Evolutionary conservation across 2,888 invertebrate genomes (phyloP).

Genomic region (Andrena bicolor): DNA sequence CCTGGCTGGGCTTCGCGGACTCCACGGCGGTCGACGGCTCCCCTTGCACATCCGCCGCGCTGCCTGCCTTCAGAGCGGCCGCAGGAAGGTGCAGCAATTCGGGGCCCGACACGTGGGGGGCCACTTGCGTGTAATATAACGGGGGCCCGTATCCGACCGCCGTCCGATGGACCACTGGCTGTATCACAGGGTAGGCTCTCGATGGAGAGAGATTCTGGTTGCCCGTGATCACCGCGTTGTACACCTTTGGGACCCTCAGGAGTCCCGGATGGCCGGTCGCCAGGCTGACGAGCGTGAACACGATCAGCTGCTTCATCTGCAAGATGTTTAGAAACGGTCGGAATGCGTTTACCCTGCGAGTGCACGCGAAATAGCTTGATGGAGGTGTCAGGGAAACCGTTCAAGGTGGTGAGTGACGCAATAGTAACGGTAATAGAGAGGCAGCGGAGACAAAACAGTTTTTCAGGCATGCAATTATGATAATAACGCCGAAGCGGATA

Average conservation of each 20-base stretch:
- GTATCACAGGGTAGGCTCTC: conserved; percentile 91
- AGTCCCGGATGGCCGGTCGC: conserved; percentile 85
- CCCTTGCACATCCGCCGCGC: neutral
- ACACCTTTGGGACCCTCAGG: conserved; percentile 90
- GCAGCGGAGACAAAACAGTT: neutral
- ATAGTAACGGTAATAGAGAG: neutral
- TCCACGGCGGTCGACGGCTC: conserved; percentile 18
- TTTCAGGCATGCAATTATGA: neutral
- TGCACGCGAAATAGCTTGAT: neutral
- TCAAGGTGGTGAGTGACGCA: neutral
- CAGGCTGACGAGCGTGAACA: conserved; percentile 59
- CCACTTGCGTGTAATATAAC: conserved; percentile 78
- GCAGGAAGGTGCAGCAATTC: conserved; percentile 67
- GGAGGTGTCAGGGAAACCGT: neutral
- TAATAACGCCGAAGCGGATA: conserved; percentile 20
- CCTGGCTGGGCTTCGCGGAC: conserved; percentile 15
- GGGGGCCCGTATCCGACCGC: conserved; percentile 86
- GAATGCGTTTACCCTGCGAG: neutral
- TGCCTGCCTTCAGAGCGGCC: neutral
- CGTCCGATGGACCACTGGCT: conserved; percentile 89
- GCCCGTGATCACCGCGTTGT: conserved; percentile 92
- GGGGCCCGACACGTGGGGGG: conserved; percentile 74
- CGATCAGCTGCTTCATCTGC: conserved; percentile 71
- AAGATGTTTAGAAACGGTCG: conserved; percentile 28
- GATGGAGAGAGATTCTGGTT: conserved; percentile 92